Percentiles rank a stretch among this genome's conserved stretches.
phyloP scores from a whole-genome alignment of 35 echinoderm and acorn worm genomes.

The Acanthaster planci region DNA sequence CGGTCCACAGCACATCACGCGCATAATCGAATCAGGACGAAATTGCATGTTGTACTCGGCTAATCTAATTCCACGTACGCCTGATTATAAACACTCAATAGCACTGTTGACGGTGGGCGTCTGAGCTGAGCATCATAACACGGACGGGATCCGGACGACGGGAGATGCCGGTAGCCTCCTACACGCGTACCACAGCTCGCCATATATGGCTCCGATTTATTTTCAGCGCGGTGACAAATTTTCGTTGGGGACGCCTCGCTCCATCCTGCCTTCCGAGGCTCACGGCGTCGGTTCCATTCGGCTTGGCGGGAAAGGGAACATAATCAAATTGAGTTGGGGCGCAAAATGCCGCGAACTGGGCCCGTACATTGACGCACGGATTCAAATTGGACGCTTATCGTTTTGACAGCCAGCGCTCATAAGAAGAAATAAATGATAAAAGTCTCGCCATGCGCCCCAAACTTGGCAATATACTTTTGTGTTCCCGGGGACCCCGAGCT shows the following conservation, averaged over 20 bases:
- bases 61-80: slow-evolving; percentile 4
- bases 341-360: slow-evolving; percentile 17
- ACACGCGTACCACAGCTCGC: background rate
- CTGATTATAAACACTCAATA: slow-evolving; percentile 32
- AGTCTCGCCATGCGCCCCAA: background rate
- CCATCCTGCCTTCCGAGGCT: background rate
- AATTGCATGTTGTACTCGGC: background rate
- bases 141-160: background rate
- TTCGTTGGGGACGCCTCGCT: background rate
- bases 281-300: slow-evolving; percentile 14
- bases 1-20: slow-evolving; percentile 9
- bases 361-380: slow-evolving; percentile 19
- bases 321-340: slow-evolving; percentile 15
- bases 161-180: background rate
- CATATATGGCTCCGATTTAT: background rate
- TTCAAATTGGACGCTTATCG: slow-evolving; percentile 14
- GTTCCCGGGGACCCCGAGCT: too few species aligned
- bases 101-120: background rate
- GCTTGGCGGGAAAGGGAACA: background rate
- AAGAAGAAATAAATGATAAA: too few species aligned
- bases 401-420: slow-evolving; percentile 25
- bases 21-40: slow-evolving; percentile 12
- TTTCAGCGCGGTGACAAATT: slow-evolving; percentile 2
- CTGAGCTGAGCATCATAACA: slow-evolving; percentile 17
- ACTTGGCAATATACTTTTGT: background rate